Evolutionary conservation across 2,888 invertebrate species (phyloP), one percentile per base, ranked within the genome.

Genomic region (Dichetophora obliterata): DNA sequence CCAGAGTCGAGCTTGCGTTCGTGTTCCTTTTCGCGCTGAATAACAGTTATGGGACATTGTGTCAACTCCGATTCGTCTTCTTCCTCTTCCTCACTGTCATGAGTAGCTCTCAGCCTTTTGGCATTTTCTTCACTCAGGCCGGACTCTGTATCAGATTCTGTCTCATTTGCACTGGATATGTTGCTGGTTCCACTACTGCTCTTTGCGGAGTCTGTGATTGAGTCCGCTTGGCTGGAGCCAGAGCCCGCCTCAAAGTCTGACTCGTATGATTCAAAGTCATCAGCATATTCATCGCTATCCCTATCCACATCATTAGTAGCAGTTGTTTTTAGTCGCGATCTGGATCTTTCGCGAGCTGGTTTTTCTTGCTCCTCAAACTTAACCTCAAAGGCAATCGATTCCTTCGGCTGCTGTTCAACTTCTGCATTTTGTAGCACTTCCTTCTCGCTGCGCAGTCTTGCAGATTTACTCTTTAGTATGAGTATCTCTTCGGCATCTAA

Each of bases 1-100:
- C 92, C 92, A 0, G 92, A 92, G 84, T 92, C 92, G 71, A 92
- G 82, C 86, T 92, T 91, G 54, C 89, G 88, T 77, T 92, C 92
- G 69, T 90, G 89, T 75, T 91, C 91, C 19, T 84, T 88, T 27
- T 87, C 86, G 0, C 84, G 82, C n/a, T 85, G 88, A 71, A 88
- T 88, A 2, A 88, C 87, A 0, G 88, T 88, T 4, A 86, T 83
- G 0, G 88, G 86, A 70, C 85, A 85, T 78, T 88, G 86, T 0
- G 88, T 88, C 43, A 85, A 81, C 70, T 88, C 87, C 11, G 87
- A 86, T 19, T 86, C 86, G 0, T 80, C 82, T 3, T 81, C 81
- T 3, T 81, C 81, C 2, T 78, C 79, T 3, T 80, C 77, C 2
- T 59, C 73, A 43, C 14, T 43, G 9, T 70, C 16, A 16, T 11